Evolutionary conservation across 2,797 vertebrate species (phyloP).

Genomic region (Atherinosoma microstoma): DNA sequence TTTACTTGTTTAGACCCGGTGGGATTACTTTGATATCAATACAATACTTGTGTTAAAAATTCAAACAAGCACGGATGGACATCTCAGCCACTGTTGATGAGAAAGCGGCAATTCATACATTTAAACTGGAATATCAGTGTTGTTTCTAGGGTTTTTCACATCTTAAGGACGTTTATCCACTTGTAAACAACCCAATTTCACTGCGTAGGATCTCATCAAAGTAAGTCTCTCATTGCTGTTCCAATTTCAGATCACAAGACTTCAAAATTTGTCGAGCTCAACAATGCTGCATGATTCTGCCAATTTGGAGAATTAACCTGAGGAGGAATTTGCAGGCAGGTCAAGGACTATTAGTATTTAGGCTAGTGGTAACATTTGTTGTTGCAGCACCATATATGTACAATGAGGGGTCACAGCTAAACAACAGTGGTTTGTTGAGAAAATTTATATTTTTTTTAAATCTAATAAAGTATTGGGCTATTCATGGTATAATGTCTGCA

Average conservation of each 20-base stretch:
- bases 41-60: neutral
- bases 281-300: slow-evolving; percentile 39
- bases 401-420: neutral
- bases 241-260: slow-evolving; percentile 58
- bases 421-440: neutral
- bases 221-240: slow-evolving; percentile 13
- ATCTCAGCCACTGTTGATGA: neutral
- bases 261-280: slow-evolving; percentile 34
- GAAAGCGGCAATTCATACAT: neutral
- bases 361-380: slow-evolving; percentile 21
- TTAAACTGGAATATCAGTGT: neutral
- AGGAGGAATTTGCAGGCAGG: slow-evolving; percentile 60
- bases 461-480: neutral
- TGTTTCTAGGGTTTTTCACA: neutral
- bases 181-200: slow-evolving; percentile 7
- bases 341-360: slow-evolving; percentile 31
- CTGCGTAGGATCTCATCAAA: slow-evolving; percentile 3
- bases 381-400: neutral
- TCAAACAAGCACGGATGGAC: neutral
- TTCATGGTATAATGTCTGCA: neutral
- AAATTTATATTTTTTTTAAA: neutral
- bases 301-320: slow-evolving; percentile 65
- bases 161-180: neutral
- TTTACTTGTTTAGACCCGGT: neutral
- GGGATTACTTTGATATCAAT: neutral